A percentile compares a stretch with the other conserved stretches of the same genome.
Evolutionary conservation across 2,888 invertebrate species (phyloP).

Genomic region (Rosalia funebris): DNA sequence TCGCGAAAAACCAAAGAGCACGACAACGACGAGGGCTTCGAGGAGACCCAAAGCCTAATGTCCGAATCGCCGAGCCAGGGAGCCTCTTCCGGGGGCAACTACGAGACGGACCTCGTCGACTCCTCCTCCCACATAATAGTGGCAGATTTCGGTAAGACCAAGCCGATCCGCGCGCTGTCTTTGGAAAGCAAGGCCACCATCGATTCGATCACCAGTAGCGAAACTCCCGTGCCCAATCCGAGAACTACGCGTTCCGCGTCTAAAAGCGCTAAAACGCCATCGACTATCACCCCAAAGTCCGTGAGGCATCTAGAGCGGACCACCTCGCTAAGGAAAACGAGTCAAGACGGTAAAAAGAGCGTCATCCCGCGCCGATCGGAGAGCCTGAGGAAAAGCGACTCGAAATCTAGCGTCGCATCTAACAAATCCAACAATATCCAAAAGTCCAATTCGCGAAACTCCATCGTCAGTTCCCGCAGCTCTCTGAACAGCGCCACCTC

Average conservation of each 20-base stretch:
- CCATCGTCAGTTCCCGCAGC: slow-evolving; percentile 83
- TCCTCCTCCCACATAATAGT: slow-evolving; percentile 56
- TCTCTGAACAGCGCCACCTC: slow-evolving; percentile 85
- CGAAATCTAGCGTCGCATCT: slow-evolving; percentile 49
- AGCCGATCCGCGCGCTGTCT: slow-evolving; percentile 49
- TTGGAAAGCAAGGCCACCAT: slow-evolving; percentile 66
- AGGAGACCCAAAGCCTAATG: slow-evolving; percentile 88
- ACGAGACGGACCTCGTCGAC: slow-evolving; percentile 65
- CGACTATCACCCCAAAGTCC: slow-evolving; percentile 32
- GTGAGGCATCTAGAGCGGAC: slow-evolving; percentile 48
- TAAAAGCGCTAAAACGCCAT: slow-evolving; percentile 47
- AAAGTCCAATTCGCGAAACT: slow-evolving; percentile 81
- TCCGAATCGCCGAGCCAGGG: slow-evolving; percentile 89
- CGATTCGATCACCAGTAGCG: slow-evolving; percentile 62
- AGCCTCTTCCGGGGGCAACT: slow-evolving; percentile 76
- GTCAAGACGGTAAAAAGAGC: slow-evolving; percentile 54
- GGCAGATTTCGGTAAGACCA: slow-evolving; percentile 48
- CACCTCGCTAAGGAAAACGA: slow-evolving; percentile 51
- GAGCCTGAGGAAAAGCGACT: slow-evolving; percentile 61
- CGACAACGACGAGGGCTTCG: slow-evolving; percentile 91
- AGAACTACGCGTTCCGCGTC: slow-evolving; percentile 7
- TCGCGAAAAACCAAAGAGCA: slow-evolving; percentile 67
- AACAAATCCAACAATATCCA: slow-evolving; percentile 68
- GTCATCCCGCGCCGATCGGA: slow-evolving; percentile 61
- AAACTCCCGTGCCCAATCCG: slow-evolving; percentile 58